These are phyloP conservation scores for Platichthys stellatus DNA, from an alignment of 2,113 vertebrate genomes.

Conservation along the genomic window DNA sequence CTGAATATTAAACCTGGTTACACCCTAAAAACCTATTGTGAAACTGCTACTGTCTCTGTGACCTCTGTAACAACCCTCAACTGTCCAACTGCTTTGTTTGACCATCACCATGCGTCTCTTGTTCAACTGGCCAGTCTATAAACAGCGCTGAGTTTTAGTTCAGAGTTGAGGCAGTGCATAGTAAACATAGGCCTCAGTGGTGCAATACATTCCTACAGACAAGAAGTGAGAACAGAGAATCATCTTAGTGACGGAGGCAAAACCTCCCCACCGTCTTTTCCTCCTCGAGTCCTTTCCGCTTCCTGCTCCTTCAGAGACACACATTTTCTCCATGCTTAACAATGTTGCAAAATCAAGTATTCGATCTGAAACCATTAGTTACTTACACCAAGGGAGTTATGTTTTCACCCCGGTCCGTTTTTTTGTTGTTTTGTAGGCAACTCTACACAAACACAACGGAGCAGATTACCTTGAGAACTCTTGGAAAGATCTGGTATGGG, in stretches of 20 bases:
- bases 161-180: constrained; percentile 47
- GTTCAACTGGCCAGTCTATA: constrained; percentile 54
- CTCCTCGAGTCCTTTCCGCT: constrained; percentile 6
- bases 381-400: too few species aligned
- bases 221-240: too few species aligned
- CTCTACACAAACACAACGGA: too few species aligned
- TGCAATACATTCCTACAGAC: constrained; percentile 38
- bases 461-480: too few species aligned
- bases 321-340: neutral
- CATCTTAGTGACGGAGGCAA: constrained; percentile 24
- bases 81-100: constrained; percentile 66
- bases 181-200: constrained; percentile 59
- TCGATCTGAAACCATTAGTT: too few species aligned
- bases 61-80: constrained; percentile 41
- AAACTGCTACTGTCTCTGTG: constrained; percentile 24
- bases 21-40: neutral
- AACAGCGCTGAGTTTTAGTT: constrained; percentile 54
- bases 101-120: constrained; percentile 48
- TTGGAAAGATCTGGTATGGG: too few species aligned
- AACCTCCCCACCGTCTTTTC: constrained; percentile 21
- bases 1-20: too few species aligned
- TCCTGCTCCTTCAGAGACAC: neutral
- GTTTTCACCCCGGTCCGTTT: too few species aligned
- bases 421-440: too few species aligned
- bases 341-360: too few species aligned